Base-by-base conservation (phyloP, 1,140 invertebrate species). In the Drosophila watanabei region DNA sequence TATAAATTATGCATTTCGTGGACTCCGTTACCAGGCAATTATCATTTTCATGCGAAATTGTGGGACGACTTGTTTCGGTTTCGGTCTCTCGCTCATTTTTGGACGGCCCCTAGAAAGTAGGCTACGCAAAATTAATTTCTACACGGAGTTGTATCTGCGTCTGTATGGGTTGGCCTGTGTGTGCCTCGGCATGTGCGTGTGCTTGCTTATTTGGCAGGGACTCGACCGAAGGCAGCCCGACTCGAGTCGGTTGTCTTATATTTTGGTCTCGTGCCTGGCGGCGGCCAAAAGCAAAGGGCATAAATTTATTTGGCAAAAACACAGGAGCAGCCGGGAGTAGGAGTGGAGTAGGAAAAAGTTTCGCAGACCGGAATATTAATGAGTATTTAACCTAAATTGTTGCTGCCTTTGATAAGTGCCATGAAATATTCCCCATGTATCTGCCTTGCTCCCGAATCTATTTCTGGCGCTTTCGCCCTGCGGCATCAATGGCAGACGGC, bases 381-480 rank as follows among this genome's bases (percentile, higher is more conserved):
- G 86, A 90, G 86, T 90, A 90, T 90, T 90, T 90, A 90, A 90
- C 86, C 86, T 91, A 90, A 90, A 90, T 90, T 90, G 86, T 90
- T 90, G 86, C 86, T 90, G 86, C 86, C 86, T 91, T 91, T 91
- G 87, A 91, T 91, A 90, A 90, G 86, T 90, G 87, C 75, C 87
- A 90, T 82, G 79, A 85, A 90, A 86, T 90, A 84, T 86, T 82
- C 78, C 80, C 56, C 84, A 81, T 83, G 62, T 65, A 72, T 48
- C 45, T 16, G 24, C 30, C 20, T 9, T 18, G 51, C 51, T 57
- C 14, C 54, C 56, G 46, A 45, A 48, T 62, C 59, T 70, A 56
- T 51, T 79, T 56, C 35, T 68, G 48, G 45, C 56, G 48, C 37
- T 54, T 20, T 46, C 18, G 13, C 48, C 62, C 52, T 41, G 35